Percentiles rank a stretch among this genome's conserved stretches.
phyloP scores from a whole-genome alignment of 2,888 invertebrate species.

The Eretmocerus hayati region DNA sequence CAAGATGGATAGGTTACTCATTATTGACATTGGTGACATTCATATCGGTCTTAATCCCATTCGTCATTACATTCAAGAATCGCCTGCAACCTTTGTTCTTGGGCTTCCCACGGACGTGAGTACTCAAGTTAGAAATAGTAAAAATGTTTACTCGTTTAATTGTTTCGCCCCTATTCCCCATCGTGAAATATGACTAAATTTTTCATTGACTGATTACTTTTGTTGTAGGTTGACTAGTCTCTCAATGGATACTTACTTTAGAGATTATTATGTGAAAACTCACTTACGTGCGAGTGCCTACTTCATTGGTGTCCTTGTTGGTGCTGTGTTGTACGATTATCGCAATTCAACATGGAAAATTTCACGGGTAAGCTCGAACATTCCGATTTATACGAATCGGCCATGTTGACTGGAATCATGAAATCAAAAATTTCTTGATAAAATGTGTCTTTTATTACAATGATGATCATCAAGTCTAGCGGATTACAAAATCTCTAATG shows the following conservation, averaged over 20 bases:
- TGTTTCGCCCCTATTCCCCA: too few species aligned
- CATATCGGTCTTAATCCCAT: conserved; percentile 24
- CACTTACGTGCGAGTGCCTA: conserved; percentile 29
- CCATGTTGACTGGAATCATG: too few species aligned
- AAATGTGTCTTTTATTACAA: too few species aligned
- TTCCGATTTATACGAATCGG: too few species aligned
- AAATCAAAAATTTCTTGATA: too few species aligned
- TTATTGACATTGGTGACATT: conserved; percentile 27
- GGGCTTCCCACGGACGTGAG: conserved; percentile 20
- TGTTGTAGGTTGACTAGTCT: conserved; percentile 11
- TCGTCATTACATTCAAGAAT: conserved; percentile 26
- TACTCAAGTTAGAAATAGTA: too few species aligned
- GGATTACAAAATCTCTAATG: too few species aligned
- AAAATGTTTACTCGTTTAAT: too few species aligned
- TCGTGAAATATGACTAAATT: too few species aligned
- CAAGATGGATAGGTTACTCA: conserved; percentile 29
- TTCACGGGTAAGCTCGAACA: too few species aligned
- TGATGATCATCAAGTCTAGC: too few species aligned
- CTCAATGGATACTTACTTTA: conserved; percentile 25
- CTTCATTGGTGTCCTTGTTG: conserved; percentile 29
- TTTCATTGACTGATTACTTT: too few species aligned
- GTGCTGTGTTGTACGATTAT: conserved; percentile 29
- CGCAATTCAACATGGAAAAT: conserved; percentile 25
- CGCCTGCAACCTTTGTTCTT: conserved; percentile 25
- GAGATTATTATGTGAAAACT: conserved; percentile 27